A percentile compares a stretch with the other conserved stretches of the same genome.
These are phyloP conservation scores for Apistogramma diplotaenia DNA, from an alignment of 2,113 vertebrate species.

Conservation along the genomic window DNA sequence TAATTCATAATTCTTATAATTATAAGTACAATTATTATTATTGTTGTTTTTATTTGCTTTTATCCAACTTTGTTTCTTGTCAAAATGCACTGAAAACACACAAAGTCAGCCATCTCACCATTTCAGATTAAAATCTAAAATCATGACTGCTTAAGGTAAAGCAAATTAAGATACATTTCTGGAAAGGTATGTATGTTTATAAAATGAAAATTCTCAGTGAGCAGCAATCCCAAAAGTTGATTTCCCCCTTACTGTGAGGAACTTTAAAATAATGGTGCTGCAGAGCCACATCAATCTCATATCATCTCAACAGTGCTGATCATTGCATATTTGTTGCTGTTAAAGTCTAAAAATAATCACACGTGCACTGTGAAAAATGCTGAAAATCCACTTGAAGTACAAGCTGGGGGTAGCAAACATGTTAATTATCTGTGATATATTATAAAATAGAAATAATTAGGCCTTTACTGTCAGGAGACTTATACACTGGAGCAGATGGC, in stretches of 20 bases:
- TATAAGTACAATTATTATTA: too few species aligned
- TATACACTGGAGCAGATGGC: slow-evolving; percentile 21
- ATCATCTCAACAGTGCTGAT: neutral
- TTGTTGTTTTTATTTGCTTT: too few species aligned
- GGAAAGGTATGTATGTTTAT: neutral
- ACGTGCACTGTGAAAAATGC: neutral
- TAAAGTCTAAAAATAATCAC: neutral
- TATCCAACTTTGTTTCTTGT: neutral
- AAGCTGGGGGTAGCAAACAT: neutral
- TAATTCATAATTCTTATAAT: too few species aligned
- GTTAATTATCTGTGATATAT: slow-evolving; percentile 21
- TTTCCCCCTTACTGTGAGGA: neutral
- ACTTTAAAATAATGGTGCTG: rapidly evolving
- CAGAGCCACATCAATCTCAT: neutral
- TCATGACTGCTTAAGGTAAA: neutral
- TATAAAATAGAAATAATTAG: slow-evolving; percentile 18
- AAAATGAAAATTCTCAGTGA: neutral
- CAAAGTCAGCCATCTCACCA: neutral
- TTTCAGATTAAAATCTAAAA: neutral
- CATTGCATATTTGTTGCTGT: neutral
- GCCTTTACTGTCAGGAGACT: neutral
- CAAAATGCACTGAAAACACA: neutral
- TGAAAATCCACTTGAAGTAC: neutral
- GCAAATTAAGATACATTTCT: neutral
- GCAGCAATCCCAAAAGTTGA: neutral